Evolutionary conservation across 2,888 invertebrate genomes (phyloP).

Genomic region (Habrosyne pyritoides): DNA sequence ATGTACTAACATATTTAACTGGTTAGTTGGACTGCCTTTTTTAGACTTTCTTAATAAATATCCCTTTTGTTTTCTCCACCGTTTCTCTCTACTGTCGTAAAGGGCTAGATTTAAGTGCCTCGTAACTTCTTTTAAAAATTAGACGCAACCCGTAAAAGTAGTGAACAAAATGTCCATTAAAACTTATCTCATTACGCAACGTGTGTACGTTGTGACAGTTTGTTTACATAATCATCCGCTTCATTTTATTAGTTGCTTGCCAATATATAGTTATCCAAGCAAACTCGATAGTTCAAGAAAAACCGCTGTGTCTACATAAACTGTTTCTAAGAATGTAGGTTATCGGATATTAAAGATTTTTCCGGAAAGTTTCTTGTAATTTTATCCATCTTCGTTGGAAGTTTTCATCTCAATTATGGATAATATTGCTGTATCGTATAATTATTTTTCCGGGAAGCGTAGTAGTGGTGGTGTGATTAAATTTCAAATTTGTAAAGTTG

Average conservation of each 20-base stretch:
- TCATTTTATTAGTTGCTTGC: background rate
- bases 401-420: background rate
- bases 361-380: background rate
- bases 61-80: background rate
- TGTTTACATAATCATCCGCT: background rate
- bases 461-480: background rate
- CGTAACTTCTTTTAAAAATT: background rate
- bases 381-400: background rate
- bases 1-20: no score
- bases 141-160: background rate
- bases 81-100: background rate
- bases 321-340: background rate
- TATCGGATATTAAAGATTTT: constrained; percentile 3
- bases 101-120: background rate
- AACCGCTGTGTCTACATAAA: background rate
- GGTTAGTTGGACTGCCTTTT: no score
- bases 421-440: background rate
- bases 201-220: background rate
- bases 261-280: background rate
- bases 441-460: background rate
- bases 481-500: background rate
- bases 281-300: background rate
- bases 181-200: background rate
- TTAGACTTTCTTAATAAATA: background rate
- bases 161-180: background rate